phyloP scores from a whole-genome alignment of 2,888 invertebrate species.

The Chaitophorus viminalis region DNA sequence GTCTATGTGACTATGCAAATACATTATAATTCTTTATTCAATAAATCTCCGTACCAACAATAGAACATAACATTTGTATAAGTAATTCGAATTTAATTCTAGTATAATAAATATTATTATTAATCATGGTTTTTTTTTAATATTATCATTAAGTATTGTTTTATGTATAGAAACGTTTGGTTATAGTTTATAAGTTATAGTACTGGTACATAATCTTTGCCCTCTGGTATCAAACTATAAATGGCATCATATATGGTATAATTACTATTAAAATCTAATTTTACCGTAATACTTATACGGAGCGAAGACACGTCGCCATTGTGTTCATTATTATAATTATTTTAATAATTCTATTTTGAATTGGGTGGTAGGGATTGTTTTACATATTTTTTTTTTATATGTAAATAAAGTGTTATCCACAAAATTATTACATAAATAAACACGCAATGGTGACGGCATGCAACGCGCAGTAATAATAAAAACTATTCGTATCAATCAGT shows the following conservation, averaged over 20 bases:
- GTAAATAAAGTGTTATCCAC: no score
- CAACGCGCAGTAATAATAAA: no score
- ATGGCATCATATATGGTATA: not conserved
- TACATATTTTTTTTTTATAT: no score
- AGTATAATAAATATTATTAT: not conserved
- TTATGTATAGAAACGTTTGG: no score
- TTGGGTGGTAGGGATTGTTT: no score
- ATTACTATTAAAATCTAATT: conserved; percentile 23
- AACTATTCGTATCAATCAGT: no score
- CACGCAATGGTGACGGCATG: no score
- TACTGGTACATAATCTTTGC: conserved; percentile 13
- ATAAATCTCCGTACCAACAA: not conserved
- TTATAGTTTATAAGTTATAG: no score
- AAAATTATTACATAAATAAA: no score
- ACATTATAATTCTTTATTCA: no score
- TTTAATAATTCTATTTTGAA: no score
- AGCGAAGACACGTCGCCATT: not conserved
- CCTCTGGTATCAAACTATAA: conserved; percentile 34
- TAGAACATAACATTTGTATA: not conserved
- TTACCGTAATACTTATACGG: not conserved
- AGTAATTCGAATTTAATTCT: not conserved
- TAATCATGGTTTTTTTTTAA: not conserved
- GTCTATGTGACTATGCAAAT: no score
- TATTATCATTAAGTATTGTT: not conserved
- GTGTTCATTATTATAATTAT: not conserved